Conservation (phyloP, 2,113 vertebrate species). For the Alosa alosa region DNA sequence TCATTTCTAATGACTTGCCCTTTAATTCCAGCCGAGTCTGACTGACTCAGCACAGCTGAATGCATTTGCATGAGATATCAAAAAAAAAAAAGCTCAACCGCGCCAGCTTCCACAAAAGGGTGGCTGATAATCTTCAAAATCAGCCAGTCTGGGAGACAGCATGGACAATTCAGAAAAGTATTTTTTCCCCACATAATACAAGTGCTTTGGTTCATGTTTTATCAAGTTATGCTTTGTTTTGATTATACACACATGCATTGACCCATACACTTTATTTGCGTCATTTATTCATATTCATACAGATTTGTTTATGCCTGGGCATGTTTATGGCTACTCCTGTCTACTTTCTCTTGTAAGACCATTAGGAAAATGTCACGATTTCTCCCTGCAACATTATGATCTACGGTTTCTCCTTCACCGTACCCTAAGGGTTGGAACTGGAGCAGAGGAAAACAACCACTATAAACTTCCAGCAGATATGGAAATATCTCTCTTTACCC, state of each 20-base stretch:
- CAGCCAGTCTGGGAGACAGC: neutral
- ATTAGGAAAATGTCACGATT: neutral
- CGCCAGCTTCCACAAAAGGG: neutral
- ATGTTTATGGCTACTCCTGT: neutral
- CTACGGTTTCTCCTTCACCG: neutral
- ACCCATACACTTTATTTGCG: neutral
- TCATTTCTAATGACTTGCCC: slow-evolving; percentile 3
- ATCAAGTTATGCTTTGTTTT: neutral
- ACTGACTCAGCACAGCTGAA: neutral
- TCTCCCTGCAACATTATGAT: neutral
- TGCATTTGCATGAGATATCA: slow-evolving; percentile 3
- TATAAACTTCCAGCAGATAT: slow-evolving; percentile 11
- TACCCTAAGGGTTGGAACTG: neutral
- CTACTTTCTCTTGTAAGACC: neutral
- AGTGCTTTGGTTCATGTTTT: neutral
- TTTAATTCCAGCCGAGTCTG: neutral
- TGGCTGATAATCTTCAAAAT: neutral
- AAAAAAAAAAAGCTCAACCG: neutral
- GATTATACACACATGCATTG: neutral
- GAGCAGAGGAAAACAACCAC: slow-evolving; percentile 11
- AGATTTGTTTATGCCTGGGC: neutral
- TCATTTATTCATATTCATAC: neutral
- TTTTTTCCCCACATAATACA: neutral
- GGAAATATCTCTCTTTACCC: neutral
- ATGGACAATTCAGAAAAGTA: neutral